phyloP scores from a whole-genome alignment of 2,113 vertebrate species.

The Chascanopsetta lugubris region DNA sequence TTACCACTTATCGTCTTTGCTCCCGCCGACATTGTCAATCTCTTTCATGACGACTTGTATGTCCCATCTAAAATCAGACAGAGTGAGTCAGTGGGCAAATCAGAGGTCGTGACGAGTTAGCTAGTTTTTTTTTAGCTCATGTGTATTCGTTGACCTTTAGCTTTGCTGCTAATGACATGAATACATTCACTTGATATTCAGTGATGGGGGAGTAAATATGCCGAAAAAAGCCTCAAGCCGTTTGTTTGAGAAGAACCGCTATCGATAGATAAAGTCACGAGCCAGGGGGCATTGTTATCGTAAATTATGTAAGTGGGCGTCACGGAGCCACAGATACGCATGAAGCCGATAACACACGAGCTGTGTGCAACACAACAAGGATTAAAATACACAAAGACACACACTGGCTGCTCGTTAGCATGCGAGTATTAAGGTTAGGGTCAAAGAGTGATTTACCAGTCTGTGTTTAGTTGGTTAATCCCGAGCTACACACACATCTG shows the following conservation, averaged over 20 bases:
- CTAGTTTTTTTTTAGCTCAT: neutral
- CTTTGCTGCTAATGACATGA: too few species aligned
- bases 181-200: too few species aligned
- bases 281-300: too few species aligned
- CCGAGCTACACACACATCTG: constrained; percentile 52
- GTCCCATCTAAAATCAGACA: constrained; percentile 69
- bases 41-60: constrained; percentile 77
- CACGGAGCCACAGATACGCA: neutral
- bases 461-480: constrained; percentile 35
- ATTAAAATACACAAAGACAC: neutral
- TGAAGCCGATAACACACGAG: neutral
- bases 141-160: too few species aligned
- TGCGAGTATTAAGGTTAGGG: constrained; percentile 20
- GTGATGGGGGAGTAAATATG: too few species aligned
- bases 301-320: constrained; percentile 56
- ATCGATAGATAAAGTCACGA: too few species aligned
- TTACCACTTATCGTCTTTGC: constrained; percentile 76
- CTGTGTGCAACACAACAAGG: neutral
- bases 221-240: too few species aligned
- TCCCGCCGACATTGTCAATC: constrained; percentile 66
- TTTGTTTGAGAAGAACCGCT: too few species aligned
- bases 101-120: neutral
- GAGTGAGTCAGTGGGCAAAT: neutral
- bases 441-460: constrained; percentile 67
- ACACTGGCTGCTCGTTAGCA: constrained; percentile 8